Conservation (phyloP, 2,113 vertebrate genomes). For the Plecturocebus donacophilus region DNA sequence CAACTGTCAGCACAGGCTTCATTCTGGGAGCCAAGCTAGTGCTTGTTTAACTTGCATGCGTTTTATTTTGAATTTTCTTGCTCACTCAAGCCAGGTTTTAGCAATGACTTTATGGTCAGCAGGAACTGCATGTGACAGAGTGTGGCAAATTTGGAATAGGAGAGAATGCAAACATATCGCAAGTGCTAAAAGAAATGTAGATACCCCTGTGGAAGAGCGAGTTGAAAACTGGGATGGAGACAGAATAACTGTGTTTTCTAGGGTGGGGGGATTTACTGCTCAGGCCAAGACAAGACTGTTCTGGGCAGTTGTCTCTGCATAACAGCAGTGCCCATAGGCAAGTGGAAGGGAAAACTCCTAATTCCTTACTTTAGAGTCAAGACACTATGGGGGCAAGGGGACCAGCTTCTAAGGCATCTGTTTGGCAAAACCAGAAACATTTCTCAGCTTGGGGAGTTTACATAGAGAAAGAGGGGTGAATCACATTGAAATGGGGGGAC, state of each 20-base stretch:
- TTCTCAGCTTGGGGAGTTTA: not conserved
- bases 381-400: rapidly evolving
- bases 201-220: not conserved
- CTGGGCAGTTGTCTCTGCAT: not conserved
- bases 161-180: too few species aligned
- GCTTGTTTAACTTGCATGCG: rapidly evolving
- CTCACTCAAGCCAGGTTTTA: rapidly evolving
- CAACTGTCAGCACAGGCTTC: not conserved
- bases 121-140: rapidly evolving
- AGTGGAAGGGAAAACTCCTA: rapidly evolving
- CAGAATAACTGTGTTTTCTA: rapidly evolving
- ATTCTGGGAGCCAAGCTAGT: rapidly evolving
- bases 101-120: not conserved
- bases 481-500: rapidly evolving
- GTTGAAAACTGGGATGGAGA: rapidly evolving
- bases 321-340: rapidly evolving
- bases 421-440: not conserved
- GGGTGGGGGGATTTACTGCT: not conserved
- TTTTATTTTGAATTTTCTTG: not conserved
- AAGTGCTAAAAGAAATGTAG: not conserved
- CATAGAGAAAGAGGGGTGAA: rapidly evolving
- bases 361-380: rapidly evolving
- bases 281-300: rapidly evolving
- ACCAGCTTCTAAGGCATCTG: rapidly evolving
- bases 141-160: rapidly evolving